These are phyloP conservation scores for Peromyscus eremicus DNA, from an alignment of 2,797 vertebrate genomes.

Conservation along the genomic window DNA sequence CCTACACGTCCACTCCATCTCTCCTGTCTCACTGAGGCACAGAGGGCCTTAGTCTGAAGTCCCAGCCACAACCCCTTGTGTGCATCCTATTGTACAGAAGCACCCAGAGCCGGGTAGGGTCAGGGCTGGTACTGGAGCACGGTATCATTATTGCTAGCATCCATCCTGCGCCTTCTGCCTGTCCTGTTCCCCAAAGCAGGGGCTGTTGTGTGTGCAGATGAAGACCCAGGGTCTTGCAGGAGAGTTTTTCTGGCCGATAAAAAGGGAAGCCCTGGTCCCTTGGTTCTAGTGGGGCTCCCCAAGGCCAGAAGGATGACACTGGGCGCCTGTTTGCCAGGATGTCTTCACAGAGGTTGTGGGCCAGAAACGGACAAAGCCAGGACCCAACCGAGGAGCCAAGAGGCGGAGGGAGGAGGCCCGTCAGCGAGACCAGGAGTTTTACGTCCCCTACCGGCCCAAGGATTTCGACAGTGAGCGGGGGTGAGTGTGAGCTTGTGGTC, in stretches of 20 bases:
- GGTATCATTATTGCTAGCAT: too few relatives aligned
- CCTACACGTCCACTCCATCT: background rate
- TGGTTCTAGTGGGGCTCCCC: background rate
- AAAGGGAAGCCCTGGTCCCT: background rate
- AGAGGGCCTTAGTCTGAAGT: background rate
- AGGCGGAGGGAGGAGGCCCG: constrained; percentile 76
- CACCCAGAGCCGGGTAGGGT: background rate
- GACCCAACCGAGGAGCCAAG: constrained; percentile 85
- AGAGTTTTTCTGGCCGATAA: background rate
- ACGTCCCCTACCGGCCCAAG: constrained; percentile 95
- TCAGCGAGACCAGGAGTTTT: constrained; percentile 91
- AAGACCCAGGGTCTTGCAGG: background rate
- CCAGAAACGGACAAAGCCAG: constrained; percentile 87
- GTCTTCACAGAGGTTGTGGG: constrained; percentile 92
- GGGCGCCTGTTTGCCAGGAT: constrained; percentile 85
- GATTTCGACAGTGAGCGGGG: constrained; percentile 97
- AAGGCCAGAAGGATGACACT: background rate
- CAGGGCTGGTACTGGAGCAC: background rate
- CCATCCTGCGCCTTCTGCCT: background rate
- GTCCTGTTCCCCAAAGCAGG: background rate
- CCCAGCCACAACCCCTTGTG: background rate
- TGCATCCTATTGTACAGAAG: background rate
- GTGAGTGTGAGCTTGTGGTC: constrained; percentile 82
- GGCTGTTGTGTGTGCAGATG: background rate
- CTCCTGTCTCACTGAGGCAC: background rate